Conservation (phyloP, 2,888 invertebrate genomes). For the Vanessa cardui region DNA sequence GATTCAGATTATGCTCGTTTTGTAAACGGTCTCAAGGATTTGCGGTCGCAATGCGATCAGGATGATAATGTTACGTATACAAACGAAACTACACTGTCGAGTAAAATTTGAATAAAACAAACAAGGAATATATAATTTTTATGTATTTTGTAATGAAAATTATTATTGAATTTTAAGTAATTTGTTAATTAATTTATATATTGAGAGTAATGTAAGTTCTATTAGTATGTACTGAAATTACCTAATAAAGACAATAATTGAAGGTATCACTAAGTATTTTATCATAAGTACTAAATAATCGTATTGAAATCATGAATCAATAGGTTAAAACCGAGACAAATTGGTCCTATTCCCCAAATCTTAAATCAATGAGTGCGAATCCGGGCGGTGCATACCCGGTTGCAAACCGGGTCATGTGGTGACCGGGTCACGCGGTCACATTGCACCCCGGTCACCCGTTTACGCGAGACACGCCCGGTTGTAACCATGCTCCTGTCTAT, state of each 20-base stretch:
- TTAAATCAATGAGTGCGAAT: slow-evolving; percentile 66
- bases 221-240: too few relatives aligned
- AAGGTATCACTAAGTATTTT: too few relatives aligned
- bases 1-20: slow-evolving; percentile 62
- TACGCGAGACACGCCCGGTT: slow-evolving; percentile 50
- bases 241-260: too few relatives aligned
- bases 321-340: background rate
- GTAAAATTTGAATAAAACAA: slow-evolving; percentile 43
- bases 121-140: too few relatives aligned
- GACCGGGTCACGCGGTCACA: slow-evolving; percentile 72
- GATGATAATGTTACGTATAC: slow-evolving; percentile 46
- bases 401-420: slow-evolving; percentile 64
- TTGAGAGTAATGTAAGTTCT: too few relatives aligned
- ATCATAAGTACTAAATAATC: background rate
- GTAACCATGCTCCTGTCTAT: slow-evolving; percentile 4
- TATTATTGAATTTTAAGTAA: too few relatives aligned
- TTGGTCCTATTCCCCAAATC: slow-evolving; percentile 20
- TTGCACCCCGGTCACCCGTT: slow-evolving; percentile 56
- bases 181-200: too few relatives aligned
- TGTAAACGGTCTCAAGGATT: slow-evolving; percentile 53
- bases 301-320: background rate
- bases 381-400: slow-evolving; percentile 54
- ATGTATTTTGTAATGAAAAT: too few relatives aligned
- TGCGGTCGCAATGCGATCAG: background rate
- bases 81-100: slow-evolving; percentile 54